Evolutionary conservation across 2,113 vertebrate genomes (phyloP).

Genomic region (Atractosteus spatula): DNA sequence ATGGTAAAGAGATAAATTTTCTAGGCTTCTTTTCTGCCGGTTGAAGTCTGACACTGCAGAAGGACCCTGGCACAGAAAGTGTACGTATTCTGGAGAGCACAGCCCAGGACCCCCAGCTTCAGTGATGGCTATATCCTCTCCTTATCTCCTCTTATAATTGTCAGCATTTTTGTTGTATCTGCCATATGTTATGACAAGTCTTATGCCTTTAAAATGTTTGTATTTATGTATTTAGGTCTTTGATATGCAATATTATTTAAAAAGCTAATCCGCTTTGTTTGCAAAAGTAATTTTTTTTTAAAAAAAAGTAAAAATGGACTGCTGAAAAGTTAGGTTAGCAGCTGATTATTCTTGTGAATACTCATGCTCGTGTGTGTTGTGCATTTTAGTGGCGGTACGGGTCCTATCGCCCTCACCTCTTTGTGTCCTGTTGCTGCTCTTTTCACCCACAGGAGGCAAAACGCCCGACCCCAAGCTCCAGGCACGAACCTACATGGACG

Average conservation of each 20-base stretch:
- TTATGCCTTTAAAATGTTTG: slow-evolving; percentile 21
- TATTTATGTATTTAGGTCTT: slow-evolving; percentile 45
- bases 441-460: slow-evolving; percentile 97
- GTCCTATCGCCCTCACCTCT: slow-evolving; percentile 43
- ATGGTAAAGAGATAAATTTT: slow-evolving; percentile 99
- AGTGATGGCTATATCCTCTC: slow-evolving; percentile 94
- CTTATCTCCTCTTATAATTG: slow-evolving; percentile 80
- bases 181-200: slow-evolving; percentile 58
- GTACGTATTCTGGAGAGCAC: slow-evolving; percentile 99
- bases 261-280: too few relatives aligned
- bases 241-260: slow-evolving; percentile 14
- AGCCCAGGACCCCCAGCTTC: slow-evolving; percentile 98
- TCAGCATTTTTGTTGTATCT: slow-evolving; percentile 73
- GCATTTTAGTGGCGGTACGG: neutral
- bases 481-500: slow-evolving; percentile 96
- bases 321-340: slow-evolving; percentile 35
- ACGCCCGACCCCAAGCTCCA: slow-evolving; percentile 98
- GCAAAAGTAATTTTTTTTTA: slow-evolving; percentile 17
- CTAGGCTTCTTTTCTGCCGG: slow-evolving; percentile 99
- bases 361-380: slow-evolving; percentile 28
- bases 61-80: slow-evolving; percentile 99
- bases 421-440: slow-evolving; percentile 90
- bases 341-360: slow-evolving; percentile 23
- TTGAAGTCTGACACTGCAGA: slow-evolving; percentile 99
- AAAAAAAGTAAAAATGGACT: slow-evolving; percentile 19